These are phyloP conservation scores for Sylvia atricapilla DNA, from an alignment of 2,113 vertebrate species.

Conservation along the genomic window DNA sequence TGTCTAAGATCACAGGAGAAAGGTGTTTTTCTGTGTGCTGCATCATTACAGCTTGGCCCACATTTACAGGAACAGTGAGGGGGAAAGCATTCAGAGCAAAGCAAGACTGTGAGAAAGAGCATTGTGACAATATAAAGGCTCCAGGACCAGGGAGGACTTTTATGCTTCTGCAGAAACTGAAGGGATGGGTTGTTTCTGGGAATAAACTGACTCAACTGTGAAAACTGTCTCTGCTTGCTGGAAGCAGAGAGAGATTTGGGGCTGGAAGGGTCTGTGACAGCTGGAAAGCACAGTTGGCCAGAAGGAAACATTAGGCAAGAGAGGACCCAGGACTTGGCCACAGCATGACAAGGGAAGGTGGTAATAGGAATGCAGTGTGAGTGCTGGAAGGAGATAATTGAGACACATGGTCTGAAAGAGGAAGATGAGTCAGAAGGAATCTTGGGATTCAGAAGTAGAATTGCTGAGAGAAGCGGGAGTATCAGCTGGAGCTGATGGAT, in stretches of 20 bases:
- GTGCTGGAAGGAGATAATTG: background rate
- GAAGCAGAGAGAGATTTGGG: background rate
- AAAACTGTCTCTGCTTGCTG: background rate
- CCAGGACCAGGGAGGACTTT: background rate
- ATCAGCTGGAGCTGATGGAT: background rate
- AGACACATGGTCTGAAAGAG: background rate
- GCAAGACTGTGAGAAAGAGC: background rate
- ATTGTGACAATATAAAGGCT: background rate
- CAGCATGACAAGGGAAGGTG: background rate
- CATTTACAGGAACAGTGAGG: constrained; percentile 32
- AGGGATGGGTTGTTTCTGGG: background rate
- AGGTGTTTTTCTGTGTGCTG: constrained; percentile 40
- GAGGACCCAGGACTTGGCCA: background rate
- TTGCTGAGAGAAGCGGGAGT: background rate
- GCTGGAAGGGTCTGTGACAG: background rate
- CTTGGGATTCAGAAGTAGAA: background rate
- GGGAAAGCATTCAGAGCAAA: constrained; percentile 2
- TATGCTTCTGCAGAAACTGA: background rate
- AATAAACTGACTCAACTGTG: background rate
- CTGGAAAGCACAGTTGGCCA: background rate
- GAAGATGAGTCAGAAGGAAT: background rate
- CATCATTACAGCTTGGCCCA: constrained; percentile 51
- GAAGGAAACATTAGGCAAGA: background rate
- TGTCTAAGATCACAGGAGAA: constrained; percentile 46
- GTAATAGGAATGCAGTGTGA: background rate